Conservation (phyloP, 1,140 invertebrate genomes). For the Ips nitidus region DNA sequence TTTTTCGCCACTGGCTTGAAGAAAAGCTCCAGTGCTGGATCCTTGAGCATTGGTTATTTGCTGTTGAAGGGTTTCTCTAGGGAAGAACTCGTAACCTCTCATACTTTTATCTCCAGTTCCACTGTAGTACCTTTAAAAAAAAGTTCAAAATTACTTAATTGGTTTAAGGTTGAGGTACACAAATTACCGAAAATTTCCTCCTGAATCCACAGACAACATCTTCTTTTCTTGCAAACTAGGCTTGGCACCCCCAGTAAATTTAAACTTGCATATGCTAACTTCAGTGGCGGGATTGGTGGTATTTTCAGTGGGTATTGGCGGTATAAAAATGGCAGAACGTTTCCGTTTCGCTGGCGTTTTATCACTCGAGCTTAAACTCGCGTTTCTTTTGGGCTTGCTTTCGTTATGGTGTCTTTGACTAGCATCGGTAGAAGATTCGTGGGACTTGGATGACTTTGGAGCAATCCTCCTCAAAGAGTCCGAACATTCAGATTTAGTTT, state of each 20-base stretch:
- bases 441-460: constrained; percentile 43
- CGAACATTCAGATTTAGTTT: constrained; percentile 11
- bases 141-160: constrained; percentile 1
- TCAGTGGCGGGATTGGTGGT: constrained; percentile 73
- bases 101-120: constrained; percentile 74
- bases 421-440: constrained; percentile 43
- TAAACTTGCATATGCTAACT: constrained; percentile 90
- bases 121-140: constrained; percentile 66
- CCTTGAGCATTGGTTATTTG: constrained; percentile 51
- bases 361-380: constrained; percentile 52
- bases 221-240: constrained; percentile 87
- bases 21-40: constrained; percentile 56
- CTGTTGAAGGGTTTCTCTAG: constrained; percentile 67
- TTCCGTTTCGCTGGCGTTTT: constrained; percentile 68
- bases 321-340: constrained; percentile 78
- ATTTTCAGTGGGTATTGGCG: constrained; percentile 72
- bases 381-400: constrained; percentile 53
- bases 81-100: constrained; percentile 76
- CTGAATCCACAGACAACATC: constrained; percentile 83
- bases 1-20: constrained; percentile 58
- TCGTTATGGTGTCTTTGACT: constrained; percentile 41
- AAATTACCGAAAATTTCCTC: constrained; percentile 75
- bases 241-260: constrained; percentile 86
- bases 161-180: neutral
- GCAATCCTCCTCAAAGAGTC: constrained; percentile 42